These are phyloP conservation scores for Crotalus adamanteus DNA, from an alignment of 2,797 vertebrate genomes.

Conservation along the genomic window DNA sequence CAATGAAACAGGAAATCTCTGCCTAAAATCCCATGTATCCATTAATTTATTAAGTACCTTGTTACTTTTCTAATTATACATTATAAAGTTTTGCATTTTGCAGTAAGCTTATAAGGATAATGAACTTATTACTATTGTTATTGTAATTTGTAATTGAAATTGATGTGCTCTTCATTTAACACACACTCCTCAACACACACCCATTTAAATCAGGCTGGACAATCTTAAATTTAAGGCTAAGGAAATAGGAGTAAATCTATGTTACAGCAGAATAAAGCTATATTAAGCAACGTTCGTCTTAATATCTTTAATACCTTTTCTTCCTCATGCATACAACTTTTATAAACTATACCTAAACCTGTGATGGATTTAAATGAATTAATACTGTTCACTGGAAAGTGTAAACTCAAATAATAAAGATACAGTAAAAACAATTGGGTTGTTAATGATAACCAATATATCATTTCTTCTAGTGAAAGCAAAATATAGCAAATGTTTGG, in stretches of 20 bases:
- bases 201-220: background rate
- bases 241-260: background rate
- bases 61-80: background rate
- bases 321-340: background rate
- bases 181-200: background rate
- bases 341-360: background rate
- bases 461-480: background rate
- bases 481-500: background rate
- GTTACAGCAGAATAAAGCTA: background rate
- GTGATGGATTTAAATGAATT: background rate
- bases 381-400: background rate
- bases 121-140: background rate
- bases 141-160: background rate
- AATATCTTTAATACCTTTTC: background rate
- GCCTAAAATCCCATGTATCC: background rate
- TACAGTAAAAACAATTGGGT: background rate
- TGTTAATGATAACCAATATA: background rate
- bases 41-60: background rate
- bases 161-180: background rate
- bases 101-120: background rate
- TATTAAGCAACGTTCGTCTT: background rate
- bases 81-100: background rate
- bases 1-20: background rate
- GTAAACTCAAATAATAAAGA: background rate
- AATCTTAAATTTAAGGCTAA: background rate